Percentiles rank a stretch among this genome's conserved stretches.
phyloP scores from a whole-genome alignment of 2,113 vertebrate species.

The Phylloscopus trochilus region DNA sequence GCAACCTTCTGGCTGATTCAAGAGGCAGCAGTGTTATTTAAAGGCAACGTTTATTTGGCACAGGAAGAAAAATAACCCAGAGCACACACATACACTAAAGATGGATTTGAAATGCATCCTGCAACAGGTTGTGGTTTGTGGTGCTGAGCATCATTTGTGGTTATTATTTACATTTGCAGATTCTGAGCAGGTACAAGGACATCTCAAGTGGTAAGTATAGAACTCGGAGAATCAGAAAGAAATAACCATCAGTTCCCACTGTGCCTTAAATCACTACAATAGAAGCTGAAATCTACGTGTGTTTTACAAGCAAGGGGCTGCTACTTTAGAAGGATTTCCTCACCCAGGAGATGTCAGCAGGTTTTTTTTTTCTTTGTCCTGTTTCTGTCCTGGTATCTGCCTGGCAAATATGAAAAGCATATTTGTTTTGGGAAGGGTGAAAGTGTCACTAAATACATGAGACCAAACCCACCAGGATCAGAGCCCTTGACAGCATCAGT shows the following conservation, averaged over 20 bases:
- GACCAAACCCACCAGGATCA: neutral
- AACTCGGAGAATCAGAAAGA: neutral
- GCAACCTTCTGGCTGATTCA: neutral
- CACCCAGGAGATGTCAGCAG: neutral
- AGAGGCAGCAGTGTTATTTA: neutral
- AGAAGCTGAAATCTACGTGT: conserved; percentile 8
- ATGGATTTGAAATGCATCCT: neutral
- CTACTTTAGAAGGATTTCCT: neutral
- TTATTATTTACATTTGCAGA: conserved; percentile 13
- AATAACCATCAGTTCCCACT: neutral
- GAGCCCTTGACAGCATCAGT: neutral
- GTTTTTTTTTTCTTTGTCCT: neutral
- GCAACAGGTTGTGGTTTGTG: neutral
- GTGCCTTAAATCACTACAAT: conserved; percentile 23
- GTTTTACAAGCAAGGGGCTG: conserved; percentile 28
- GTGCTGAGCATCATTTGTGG: neutral
- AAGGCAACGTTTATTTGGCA: conserved; percentile 55
- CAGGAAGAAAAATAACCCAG: conserved; percentile 27
- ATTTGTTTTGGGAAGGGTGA: neutral
- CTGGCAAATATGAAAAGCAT: neutral
- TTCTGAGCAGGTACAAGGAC: neutral
- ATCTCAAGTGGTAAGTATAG: neutral
- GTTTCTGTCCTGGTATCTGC: neutral
- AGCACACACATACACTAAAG: neutral
- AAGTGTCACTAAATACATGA: neutral